Base-by-base conservation (phyloP, 64 coral and sea anemone genomes). In the Montipora cactus region DNA sequence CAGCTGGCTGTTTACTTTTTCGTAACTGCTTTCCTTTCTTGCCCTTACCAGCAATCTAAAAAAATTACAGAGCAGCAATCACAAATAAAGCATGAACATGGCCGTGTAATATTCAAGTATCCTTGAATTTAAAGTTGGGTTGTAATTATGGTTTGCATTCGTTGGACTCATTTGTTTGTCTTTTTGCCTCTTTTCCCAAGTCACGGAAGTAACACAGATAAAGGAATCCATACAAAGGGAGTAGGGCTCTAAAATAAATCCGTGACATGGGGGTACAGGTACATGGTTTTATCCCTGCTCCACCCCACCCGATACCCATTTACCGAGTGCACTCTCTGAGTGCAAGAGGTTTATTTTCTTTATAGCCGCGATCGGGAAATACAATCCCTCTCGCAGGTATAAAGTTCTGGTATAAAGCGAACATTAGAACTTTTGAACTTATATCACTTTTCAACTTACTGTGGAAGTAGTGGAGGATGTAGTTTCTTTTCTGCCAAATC, bases 351-450 rank as follows among this genome's bases (percentile, higher is more conserved):
- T 64, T 64, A 64, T 19, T 64, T 64, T 19, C 59, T 64, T 64
- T 64, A 64, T 14, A 64, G 59, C 4, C 15, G 12, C 77, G 2
- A 52, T 55, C 19, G 19, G 18, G 50, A 44, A 58, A 59, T 0
- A 44, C 5, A 81, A 59, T 0, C 4, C 8, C 53, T 81, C 47
- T 81, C 0, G 79, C 1, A 81, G 49, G 79, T 59, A 59, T 81
- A 81, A 81, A 59, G n/a, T 53, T 28, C 47, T 61, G 47, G n/a
- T n/a, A n/a, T n/a, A n/a, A n/a, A n/a, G n/a, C n/a, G 10, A 81
- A 81, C 47, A 81, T 59, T 62, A 81, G 37, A 76, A 81, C 0
- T 81, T 58, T 81, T 59, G 16, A 81, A 25, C 57, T 81, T 81
- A 81, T 59, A n/a, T n/a, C 2, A 81, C 23, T 52, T 81, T 81